These are phyloP conservation scores for Danio albolineatus DNA, from an alignment of 2,797 vertebrate genomes.

Conservation along the genomic window DNA sequence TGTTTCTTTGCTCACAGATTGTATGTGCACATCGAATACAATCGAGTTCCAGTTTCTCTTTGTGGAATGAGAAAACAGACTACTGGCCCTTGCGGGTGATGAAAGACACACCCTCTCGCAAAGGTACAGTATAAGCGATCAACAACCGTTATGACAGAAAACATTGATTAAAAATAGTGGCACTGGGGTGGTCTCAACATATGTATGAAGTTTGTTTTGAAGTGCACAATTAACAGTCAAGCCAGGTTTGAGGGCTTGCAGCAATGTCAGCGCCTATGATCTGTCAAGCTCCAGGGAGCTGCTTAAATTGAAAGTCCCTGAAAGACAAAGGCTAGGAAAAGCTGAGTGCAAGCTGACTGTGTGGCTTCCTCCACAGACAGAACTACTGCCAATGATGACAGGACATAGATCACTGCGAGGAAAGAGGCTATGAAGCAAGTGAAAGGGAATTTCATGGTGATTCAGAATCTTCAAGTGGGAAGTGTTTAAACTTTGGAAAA, in stretches of 20 bases:
- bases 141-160: conserved; percentile 56
- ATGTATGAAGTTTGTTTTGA: neutral
- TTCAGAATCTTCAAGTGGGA: neutral
- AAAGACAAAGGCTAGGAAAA: conserved; percentile 3
- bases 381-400: neutral
- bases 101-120: too few species aligned
- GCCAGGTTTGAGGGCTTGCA: conserved; percentile 6
- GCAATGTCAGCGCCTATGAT: neutral
- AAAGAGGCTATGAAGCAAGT: conserved; percentile 9
- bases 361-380: conserved; percentile 2
- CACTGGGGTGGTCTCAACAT: neutral
- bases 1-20: too few species aligned
- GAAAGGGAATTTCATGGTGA: neutral
- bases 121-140: conserved; percentile 56
- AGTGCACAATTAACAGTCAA: neutral
- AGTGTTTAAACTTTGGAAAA: neutral
- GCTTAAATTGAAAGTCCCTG: conserved; percentile 17
- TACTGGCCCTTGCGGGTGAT: too few species aligned
- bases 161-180: conserved; percentile 40
- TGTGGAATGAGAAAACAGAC: conserved; percentile 28
- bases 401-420: neutral
- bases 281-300: conserved; percentile 8
- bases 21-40: too few species aligned
- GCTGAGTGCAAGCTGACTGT: neutral
- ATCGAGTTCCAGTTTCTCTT: neutral